These are phyloP conservation scores for Hemibagrus wyckioides DNA, from an alignment of 2,113 vertebrate species.

Conservation along the genomic window DNA sequence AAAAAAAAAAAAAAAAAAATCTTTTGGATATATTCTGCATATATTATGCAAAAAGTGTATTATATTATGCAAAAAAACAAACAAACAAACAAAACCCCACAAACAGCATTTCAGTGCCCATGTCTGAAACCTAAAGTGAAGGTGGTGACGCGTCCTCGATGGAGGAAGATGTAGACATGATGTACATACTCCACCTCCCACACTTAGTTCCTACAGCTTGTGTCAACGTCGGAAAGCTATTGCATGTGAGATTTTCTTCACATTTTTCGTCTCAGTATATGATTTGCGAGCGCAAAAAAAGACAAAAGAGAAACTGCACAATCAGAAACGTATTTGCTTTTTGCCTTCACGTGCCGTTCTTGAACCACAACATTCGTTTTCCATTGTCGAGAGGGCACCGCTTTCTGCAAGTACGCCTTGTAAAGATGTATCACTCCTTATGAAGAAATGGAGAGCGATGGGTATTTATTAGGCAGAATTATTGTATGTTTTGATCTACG, in stretches of 20 bases:
- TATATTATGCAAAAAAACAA: slow-evolving; percentile 49
- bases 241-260: slow-evolving; percentile 77
- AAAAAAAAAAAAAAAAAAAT: slow-evolving; percentile 53
- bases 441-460: slow-evolving; percentile 80
- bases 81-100: background rate
- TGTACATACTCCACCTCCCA: slow-evolving; percentile 75
- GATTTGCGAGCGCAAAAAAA: slow-evolving; percentile 67
- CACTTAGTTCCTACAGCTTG: slow-evolving; percentile 57
- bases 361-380: slow-evolving; percentile 71
- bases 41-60: slow-evolving; percentile 79
- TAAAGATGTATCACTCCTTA: slow-evolving; percentile 78
- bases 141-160: slow-evolving; percentile 37
- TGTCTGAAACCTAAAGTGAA: slow-evolving; percentile 25
- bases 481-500: slow-evolving; percentile 78
- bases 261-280: slow-evolving; percentile 74
- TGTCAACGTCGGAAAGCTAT: slow-evolving; percentile 58
- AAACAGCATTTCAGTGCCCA: slow-evolving; percentile 23
- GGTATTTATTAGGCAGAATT: slow-evolving; percentile 88
- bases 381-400: slow-evolving; percentile 69
- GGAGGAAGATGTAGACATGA: slow-evolving; percentile 57
- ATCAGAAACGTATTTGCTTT: slow-evolving; percentile 71
- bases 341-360: slow-evolving; percentile 74
- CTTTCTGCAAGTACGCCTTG: slow-evolving; percentile 73
- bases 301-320: too few species aligned
- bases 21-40: slow-evolving; percentile 71